Evolutionary conservation across 2,888 invertebrate genomes (phyloP).

Genomic region (Apodemia mormo): DNA sequence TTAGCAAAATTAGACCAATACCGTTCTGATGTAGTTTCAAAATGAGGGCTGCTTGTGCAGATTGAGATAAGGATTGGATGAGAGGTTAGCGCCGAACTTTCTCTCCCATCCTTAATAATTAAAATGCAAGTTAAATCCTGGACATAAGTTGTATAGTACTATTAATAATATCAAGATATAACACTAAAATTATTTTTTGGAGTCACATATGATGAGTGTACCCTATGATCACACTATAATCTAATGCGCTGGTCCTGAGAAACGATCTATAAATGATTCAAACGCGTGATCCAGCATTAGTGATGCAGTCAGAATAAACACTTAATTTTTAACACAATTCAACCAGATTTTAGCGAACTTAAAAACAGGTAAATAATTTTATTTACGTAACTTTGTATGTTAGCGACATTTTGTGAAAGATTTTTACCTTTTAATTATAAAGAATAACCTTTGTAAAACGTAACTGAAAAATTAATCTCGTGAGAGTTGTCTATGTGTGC

Average conservation of each 20-base stretch:
- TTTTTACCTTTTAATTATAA: not conserved
- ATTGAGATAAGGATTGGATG: too few species aligned
- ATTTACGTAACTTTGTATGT: not conserved
- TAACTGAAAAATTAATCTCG: too few species aligned
- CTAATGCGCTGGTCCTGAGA: not conserved
- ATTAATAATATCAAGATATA: not conserved
- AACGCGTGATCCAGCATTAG: conserved; percentile 8
- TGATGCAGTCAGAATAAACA: not conserved
- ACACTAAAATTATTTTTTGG: not conserved
- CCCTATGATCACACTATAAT: not conserved
- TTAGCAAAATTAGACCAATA: too few species aligned
- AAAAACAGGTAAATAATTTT: not conserved
- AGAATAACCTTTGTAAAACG: too few species aligned
- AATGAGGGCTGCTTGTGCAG: too few species aligned
- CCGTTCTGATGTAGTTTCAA: too few species aligned
- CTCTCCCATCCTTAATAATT: too few species aligned
- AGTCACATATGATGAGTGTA: not conserved
- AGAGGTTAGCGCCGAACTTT: too few species aligned
- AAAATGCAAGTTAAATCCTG: not conserved
- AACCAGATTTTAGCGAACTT: not conserved
- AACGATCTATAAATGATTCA: conserved; percentile 12
- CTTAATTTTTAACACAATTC: conserved; percentile 1
- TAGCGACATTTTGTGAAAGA: not conserved
- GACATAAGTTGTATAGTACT: not conserved
- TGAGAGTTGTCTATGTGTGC: too few species aligned